phyloP scores from a whole-genome alignment of 2,888 invertebrate genomes.

The Lasioglossum vierecki region DNA sequence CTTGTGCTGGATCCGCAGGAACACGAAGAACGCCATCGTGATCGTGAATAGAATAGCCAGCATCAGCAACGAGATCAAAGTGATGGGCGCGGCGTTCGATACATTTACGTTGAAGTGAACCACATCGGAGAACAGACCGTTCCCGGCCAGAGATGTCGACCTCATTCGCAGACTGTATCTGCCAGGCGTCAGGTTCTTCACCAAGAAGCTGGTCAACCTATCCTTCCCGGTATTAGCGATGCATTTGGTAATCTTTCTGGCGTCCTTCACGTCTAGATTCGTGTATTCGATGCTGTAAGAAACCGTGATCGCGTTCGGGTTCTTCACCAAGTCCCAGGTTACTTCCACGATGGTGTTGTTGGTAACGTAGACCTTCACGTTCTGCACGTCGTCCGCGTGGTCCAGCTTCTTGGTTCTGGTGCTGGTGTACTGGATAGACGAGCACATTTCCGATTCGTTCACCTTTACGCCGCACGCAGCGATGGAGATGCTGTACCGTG shows the following conservation, averaged over 20 bases:
- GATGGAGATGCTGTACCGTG: constrained; percentile 86
- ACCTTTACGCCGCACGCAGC: constrained; percentile 85
- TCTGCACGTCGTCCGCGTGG: constrained; percentile 83
- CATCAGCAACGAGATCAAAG: constrained; percentile 67
- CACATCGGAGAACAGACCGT: constrained; percentile 81
- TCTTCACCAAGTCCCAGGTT: constrained; percentile 86
- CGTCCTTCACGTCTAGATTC: constrained; percentile 79
- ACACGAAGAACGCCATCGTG: constrained; percentile 68
- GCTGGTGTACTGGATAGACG: constrained; percentile 72
- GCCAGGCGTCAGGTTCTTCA: constrained; percentile 85
- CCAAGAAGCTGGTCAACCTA: constrained; percentile 71
- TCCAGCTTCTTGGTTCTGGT: constrained; percentile 84
- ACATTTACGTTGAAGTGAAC: constrained; percentile 72
- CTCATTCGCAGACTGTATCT: constrained; percentile 86
- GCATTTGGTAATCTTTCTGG: constrained; percentile 84
- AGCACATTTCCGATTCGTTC: constrained; percentile 79
- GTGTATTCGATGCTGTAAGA: constrained; percentile 87
- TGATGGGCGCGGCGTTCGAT: constrained; percentile 56
- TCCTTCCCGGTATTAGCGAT: constrained; percentile 80
- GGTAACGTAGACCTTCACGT: constrained; percentile 67
- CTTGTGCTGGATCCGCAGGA: constrained; percentile 77
- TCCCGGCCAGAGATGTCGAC: constrained; percentile 87
- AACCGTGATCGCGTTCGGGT: constrained; percentile 88
- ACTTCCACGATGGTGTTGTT: constrained; percentile 81
- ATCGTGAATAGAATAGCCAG: constrained; percentile 64